Evolutionary conservation across 2,888 invertebrate genomes (phyloP).

Genomic region (Oscheius myriophilus): DNA sequence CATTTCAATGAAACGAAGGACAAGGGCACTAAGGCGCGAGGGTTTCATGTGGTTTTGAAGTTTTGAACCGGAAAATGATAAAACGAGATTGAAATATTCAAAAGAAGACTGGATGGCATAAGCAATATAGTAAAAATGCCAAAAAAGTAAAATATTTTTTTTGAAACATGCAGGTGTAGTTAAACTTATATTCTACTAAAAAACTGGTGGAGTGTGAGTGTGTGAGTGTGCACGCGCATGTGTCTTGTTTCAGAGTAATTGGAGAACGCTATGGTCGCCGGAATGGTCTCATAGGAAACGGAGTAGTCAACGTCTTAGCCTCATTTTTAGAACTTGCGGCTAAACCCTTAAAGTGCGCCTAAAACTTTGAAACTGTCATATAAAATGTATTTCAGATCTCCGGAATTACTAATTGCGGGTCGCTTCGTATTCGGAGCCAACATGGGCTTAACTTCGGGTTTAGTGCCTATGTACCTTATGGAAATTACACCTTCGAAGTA

Average conservation of each 20-base stretch:
- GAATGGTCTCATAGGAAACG: conserved; percentile 68
- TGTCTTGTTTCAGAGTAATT: conserved; percentile 67
- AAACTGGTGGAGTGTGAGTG: too few species aligned
- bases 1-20: too few species aligned
- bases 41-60: too few species aligned
- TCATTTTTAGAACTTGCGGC: conserved; percentile 71
- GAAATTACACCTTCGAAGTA: conserved; percentile 72
- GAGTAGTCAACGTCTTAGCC: conserved; percentile 69
- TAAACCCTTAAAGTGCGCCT: conserved; percentile 61
- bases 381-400: conserved; percentile 51
- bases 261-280: conserved; percentile 71
- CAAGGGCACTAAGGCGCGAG: too few species aligned
- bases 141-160: too few species aligned
- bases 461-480: conserved; percentile 73
- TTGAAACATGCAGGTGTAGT: too few species aligned
- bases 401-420: conserved; percentile 73
- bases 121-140: too few species aligned
- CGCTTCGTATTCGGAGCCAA: conserved; percentile 71
- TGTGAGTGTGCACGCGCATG: too few species aligned
- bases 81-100: too few species aligned
- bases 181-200: too few species aligned
- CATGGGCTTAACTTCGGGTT: conserved; percentile 73
- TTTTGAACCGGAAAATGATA: too few species aligned
- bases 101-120: too few species aligned
- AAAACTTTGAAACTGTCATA: background rate